Conservation (phyloP, 2,797 vertebrate species). For the Loris lydekkerianus region DNA sequence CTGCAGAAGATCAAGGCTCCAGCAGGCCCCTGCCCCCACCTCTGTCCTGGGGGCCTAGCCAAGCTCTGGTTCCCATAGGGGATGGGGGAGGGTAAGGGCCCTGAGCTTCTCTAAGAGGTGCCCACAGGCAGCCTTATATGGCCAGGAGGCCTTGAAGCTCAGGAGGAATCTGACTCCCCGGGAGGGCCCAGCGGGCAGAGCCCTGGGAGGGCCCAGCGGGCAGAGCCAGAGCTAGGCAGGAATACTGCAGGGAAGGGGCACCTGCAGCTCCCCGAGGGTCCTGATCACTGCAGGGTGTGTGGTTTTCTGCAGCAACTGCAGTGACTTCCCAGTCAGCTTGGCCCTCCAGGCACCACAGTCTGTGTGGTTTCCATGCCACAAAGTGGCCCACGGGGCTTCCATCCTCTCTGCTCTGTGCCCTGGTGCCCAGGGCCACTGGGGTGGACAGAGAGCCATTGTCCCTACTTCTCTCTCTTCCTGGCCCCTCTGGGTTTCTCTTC, state of each 20-base stretch:
- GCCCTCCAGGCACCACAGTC: accelerated
- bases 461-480: not conserved
- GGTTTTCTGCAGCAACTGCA: not conserved
- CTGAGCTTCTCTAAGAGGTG: slow-evolving; percentile 62
- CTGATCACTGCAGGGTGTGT: accelerated
- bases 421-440: not conserved
- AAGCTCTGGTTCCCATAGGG: slow-evolving; percentile 59
- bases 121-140: slow-evolving; percentile 82
- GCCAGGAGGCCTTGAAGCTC: slow-evolving; percentile 71
- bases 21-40: slow-evolving; percentile 2
- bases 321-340: accelerated
- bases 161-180: slow-evolving; percentile 63
- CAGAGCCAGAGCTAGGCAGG: not conserved
- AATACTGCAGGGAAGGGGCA: not conserved
- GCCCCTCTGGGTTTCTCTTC: not conserved
- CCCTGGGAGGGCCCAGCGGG: slow-evolving; percentile 5
- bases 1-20: not conserved
- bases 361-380: too few species aligned
- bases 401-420: not conserved
- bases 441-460: not conserved
- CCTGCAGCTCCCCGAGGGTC: not conserved
- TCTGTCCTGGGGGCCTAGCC: slow-evolving; percentile 31
- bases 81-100: slow-evolving; percentile 20
- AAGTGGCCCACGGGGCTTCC: accelerated
- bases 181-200: slow-evolving; percentile 48